Base-by-base conservation (phyloP, 2,113 vertebrate genomes). In the Nanorana parkeri region DNA sequence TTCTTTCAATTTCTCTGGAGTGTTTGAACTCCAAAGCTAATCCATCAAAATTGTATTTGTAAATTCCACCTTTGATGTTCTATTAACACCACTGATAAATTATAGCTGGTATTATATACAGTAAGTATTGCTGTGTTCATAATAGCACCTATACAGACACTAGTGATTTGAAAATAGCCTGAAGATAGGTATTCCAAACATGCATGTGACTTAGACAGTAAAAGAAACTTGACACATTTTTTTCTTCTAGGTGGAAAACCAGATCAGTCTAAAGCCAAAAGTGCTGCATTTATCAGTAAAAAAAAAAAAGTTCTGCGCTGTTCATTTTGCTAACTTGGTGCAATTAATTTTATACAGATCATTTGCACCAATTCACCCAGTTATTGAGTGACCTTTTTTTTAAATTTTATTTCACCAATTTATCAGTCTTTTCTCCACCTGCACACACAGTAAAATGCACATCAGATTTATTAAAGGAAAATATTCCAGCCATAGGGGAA, bases 131-230 rank as follows among this genome's bases (percentile, higher is more conserved):
- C 54, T 23, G 19, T 47, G 41, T 47, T 47, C 10, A 47, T 61
- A 17, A 60, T 75, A 61, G 55, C 58, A 32, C n/a, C 32, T 29
- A 21, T n/a, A 58, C 32, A 60, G 23, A 75, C 28, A 61, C 55
- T 24, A 41, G 19, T 75, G 28, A 75, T 75, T 75, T 75, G 29
- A 61, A 61, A 72, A 81, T 64, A 81, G 68, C 78, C 68, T 69
- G 20, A 52, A 72, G 78, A 72, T 64, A 80, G 78, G 78, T 81
- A 81, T 81, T 81, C 52, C 58, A 81, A 81, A 72, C 78, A 81
- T 81, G 36, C 68, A 65, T 52, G 5, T 54, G 32, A 29, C 67
- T 64, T 63, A 61, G 17, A 24, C 32, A 16, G 29, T 47, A 47
- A 58, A 20, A 58, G 78, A 21, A 72, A 81, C 36, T 23, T 60